These are phyloP conservation scores for Daktulosphaira vitifoliae DNA, from an alignment of 1,140 invertebrate genomes.

Conservation along the genomic window DNA sequence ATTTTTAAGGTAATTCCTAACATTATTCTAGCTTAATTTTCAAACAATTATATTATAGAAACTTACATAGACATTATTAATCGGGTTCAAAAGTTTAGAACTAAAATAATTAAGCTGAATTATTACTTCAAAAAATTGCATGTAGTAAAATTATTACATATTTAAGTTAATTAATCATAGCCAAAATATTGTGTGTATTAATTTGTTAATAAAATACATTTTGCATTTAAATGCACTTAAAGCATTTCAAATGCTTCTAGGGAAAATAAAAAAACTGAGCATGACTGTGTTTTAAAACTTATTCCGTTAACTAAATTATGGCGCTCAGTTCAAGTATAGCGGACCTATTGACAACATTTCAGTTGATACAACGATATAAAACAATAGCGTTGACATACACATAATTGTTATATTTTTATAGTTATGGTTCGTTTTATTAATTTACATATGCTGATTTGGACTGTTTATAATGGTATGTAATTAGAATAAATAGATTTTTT, in stretches of 20 bases:
- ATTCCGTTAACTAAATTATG: slow-evolving; percentile 2
- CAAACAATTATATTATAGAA: too few relatives aligned
- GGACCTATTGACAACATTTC: slow-evolving; percentile 30
- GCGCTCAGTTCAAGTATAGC: slow-evolving; percentile 14
- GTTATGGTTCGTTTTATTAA: slow-evolving; percentile 13
- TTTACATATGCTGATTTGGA: slow-evolving; percentile 21
- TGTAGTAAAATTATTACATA: too few relatives aligned
- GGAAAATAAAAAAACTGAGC: slow-evolving; percentile 23
- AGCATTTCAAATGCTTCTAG: background rate
- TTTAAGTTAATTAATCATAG: too few relatives aligned
- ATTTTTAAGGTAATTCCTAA: too few relatives aligned
- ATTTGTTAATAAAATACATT: slow-evolving; percentile 4
- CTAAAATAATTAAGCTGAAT: too few relatives aligned
- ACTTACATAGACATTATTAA: too few relatives aligned
- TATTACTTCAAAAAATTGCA: too few relatives aligned
- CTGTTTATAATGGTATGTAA: background rate
- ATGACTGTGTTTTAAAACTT: slow-evolving; percentile 17
- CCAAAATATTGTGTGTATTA: slow-evolving; percentile 18
- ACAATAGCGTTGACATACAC: background rate
- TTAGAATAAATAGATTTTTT: too few relatives aligned
- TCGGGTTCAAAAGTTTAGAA: too few relatives aligned
- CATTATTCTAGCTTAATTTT: too few relatives aligned
- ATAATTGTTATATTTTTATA: slow-evolving; percentile 4
- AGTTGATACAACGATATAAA: background rate
- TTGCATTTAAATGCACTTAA: too few relatives aligned